Base-by-base conservation (phyloP, 2,888 invertebrate genomes). In the Melanostoma scalare region DNA sequence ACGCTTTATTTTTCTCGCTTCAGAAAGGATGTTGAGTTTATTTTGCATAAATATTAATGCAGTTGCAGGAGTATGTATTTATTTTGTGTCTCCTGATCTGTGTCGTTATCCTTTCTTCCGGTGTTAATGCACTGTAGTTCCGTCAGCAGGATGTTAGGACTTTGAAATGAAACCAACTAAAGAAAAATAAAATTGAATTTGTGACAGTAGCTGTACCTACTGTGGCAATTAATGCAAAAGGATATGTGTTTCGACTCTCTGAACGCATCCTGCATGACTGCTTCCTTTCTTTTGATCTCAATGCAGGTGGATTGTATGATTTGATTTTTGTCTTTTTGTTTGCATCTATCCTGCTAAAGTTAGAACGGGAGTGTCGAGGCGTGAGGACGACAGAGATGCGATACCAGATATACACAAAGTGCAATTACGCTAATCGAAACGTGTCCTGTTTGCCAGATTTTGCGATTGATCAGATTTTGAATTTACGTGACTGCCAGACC, bases 401-500 rank as follows among this genome's bases (percentile, higher is more conserved):
- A 20, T 20, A 20, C n/a, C 36, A 20, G 2, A 44, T 5, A 38
- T 30, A 50, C 40, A 50, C 63, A 63, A 63, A 63, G 68, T 68
- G 55, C 65, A 78, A 74, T 84, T 53, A 67, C 50, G 74, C 71
- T 75, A 84, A 84, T 75, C 79, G 79, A 84, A 79, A 75, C 84
- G 79, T 84, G 84, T 84, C 71, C 71, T 84, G 84, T 78, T 84
- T 84, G 71, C 61, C 40, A 71, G 71, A 78, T 74, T 53, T 52
- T 35, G n/a, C 42, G 52, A 68, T 74, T 74, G 67, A 79, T 63
- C 67, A 63, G 77, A 71, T 65, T 75, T 80, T 56, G 61, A 71
- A 60, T 61, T 60, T 79, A 75, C 79, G 84, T 84, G 84, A 84
- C 84, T 63, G 44, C 42, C 65, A 69, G 58, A 67, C 79, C 84